Conservation (phyloP, 1,140 invertebrate genomes). For the Cherax quadricarinatus region DNA sequence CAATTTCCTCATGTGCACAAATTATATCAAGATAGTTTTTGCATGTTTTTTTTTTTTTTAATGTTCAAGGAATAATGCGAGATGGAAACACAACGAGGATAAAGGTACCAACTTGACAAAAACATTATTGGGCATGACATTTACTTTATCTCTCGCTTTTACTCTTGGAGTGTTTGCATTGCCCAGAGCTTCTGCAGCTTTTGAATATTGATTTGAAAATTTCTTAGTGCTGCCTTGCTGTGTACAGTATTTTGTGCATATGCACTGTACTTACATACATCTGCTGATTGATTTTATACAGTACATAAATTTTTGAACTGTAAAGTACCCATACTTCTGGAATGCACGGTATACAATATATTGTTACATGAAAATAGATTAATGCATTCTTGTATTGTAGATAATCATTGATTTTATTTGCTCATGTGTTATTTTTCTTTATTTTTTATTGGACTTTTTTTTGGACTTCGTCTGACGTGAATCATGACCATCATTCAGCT, state of each 20-base stretch:
- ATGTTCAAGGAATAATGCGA: conserved; percentile 39
- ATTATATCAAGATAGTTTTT: conserved; percentile 24
- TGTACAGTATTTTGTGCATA: background rate
- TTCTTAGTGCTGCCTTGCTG: background rate
- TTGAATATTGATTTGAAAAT: background rate
- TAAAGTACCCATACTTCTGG: background rate
- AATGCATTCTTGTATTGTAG: background rate
- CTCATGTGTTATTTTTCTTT: conserved; percentile 19
- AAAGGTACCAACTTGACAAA: conserved; percentile 25
- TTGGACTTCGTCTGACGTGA: conserved; percentile 8
- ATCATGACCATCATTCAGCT: conserved; percentile 74
- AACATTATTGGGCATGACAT: conserved; percentile 24
- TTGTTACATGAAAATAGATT: background rate
- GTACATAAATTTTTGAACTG: too few relatives aligned
- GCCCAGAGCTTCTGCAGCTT: background rate
- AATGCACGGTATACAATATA: background rate
- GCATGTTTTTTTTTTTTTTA: background rate
- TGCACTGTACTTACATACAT: too few relatives aligned
- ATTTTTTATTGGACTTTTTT: background rate
- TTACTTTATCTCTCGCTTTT: background rate
- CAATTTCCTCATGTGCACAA: conserved; percentile 37
- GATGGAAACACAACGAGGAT: conserved; percentile 20
- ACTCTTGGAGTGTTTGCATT: background rate
- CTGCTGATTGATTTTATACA: too few relatives aligned
- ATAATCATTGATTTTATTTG: background rate